Evolutionary conservation across 2,888 invertebrate genomes (phyloP).

Genomic region (Drosophila antonietae): DNA sequence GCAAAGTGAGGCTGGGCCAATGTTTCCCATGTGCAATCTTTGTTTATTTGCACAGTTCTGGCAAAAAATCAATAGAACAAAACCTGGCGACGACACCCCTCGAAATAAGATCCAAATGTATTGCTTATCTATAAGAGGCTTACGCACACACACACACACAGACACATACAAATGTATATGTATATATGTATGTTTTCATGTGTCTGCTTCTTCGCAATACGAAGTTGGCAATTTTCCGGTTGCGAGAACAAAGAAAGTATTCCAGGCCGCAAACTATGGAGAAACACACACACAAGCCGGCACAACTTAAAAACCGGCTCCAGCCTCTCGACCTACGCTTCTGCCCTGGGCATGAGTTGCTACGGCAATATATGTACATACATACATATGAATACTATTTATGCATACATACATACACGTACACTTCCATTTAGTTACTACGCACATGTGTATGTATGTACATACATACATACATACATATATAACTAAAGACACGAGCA

Average conservation of each 20-base stretch:
- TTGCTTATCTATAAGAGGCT: background rate
- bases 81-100: slow-evolving; percentile 16
- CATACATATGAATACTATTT: slow-evolving; percentile 18
- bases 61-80: slow-evolving; percentile 36
- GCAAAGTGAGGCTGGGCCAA: slow-evolving; percentile 49
- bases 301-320: slow-evolving; percentile 65
- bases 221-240: slow-evolving; percentile 57
- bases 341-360: slow-evolving; percentile 28
- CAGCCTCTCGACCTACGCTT: slow-evolving; percentile 52
- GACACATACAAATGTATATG: background rate
- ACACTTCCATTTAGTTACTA: slow-evolving; percentile 8
- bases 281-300: slow-evolving; percentile 35
- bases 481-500: slow-evolving; percentile 23
- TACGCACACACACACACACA: background rate
- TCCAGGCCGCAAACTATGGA: slow-evolving; percentile 44
- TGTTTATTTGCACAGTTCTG: slow-evolving; percentile 56
- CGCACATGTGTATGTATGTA: background rate
- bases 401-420: slow-evolving; percentile 4
- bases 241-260: slow-evolving; percentile 73
- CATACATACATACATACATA: slow-evolving; percentile 12
- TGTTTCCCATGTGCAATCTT: slow-evolving; percentile 43
- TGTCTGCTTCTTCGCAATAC: slow-evolving; percentile 27
- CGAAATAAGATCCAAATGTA: slow-evolving; percentile 20
- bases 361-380: slow-evolving; percentile 29
- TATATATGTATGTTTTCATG: slow-evolving; percentile 11